Evolutionary conservation across 1,140 invertebrate species (phyloP).

Genomic region (Drosophila eugracilis): DNA sequence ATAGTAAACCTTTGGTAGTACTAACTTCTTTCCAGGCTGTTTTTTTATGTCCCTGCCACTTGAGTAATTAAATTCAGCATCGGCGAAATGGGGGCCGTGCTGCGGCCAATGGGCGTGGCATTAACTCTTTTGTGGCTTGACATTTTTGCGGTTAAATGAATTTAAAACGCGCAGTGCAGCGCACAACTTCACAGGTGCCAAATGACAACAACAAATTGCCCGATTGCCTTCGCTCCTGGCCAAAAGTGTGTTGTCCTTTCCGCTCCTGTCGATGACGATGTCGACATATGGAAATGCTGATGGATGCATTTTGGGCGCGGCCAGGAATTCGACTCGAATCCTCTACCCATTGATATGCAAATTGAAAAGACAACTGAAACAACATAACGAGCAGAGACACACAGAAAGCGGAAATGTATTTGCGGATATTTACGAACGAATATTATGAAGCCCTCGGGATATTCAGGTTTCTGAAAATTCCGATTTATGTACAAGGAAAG

Average conservation of each 20-base stretch:
- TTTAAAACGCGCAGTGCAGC: conserved; percentile 69
- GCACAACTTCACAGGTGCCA: conserved; percentile 69
- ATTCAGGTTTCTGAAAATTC: conserved; percentile 1
- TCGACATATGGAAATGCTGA: conserved; percentile 79
- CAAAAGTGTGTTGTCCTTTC: conserved; percentile 27
- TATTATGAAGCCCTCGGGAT: conserved; percentile 20
- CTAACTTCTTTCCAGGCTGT: conserved; percentile 30
- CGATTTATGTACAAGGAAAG: too few relatives aligned
- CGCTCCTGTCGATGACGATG: conserved; percentile 46
- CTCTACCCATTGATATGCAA: conserved; percentile 76
- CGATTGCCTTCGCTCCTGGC: conserved; percentile 46
- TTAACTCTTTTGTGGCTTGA: conserved; percentile 81
- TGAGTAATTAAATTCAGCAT: conserved; percentile 80
- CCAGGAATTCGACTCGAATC: conserved; percentile 53
- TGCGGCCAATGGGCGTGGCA: conserved; percentile 65
- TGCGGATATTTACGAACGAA: conserved; percentile 12
- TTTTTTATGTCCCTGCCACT: conserved; percentile 56
- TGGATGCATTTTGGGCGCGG: conserved; percentile 48
- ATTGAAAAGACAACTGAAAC: conserved; percentile 66
- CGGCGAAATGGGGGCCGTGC: conserved; percentile 5
- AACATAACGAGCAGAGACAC: conserved; percentile 32
- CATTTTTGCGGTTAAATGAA: conserved; percentile 83
- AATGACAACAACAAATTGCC: conserved; percentile 81
- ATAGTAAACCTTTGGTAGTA: neutral
- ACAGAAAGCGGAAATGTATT: conserved; percentile 7